Evolutionary conservation across 2,888 invertebrate genomes (phyloP).

Genomic region (Cantharis rustica): DNA sequence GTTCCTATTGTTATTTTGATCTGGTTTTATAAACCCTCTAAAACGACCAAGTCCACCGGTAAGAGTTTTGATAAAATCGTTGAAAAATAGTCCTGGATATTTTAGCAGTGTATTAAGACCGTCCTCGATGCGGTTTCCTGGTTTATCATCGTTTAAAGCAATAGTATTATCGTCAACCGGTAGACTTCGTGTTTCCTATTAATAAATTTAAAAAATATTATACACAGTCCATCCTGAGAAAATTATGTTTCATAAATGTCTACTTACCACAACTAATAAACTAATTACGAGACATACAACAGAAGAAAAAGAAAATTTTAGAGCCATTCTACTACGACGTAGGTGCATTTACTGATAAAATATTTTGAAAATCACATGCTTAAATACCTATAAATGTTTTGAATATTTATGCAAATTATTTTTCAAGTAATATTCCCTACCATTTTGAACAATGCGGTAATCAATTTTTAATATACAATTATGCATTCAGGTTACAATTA

Average conservation of each 20-base stretch:
- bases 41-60: not conserved
- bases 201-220: not conserved
- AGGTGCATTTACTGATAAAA: not conserved
- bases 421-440: not conserved
- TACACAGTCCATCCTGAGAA: no score
- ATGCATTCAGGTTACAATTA: not conserved
- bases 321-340: not conserved
- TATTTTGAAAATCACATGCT: not conserved
- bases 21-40: not conserved
- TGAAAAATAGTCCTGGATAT: not conserved
- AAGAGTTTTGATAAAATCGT: not conserved
- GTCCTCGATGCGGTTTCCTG: not conserved
- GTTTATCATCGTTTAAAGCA: not conserved
- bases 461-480: not conserved
- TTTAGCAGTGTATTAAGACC: not conserved
- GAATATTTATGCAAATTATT: not conserved
- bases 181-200: not conserved
- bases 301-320: not conserved
- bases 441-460: not conserved
- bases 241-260: not conserved
- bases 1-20: not conserved
- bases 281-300: not conserved
- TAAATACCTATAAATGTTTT: not conserved
- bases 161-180: not conserved
- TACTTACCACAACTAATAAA: not conserved